Base-by-base conservation (phyloP, 1,140 invertebrate species). In the Lordiphosa clarofinis region DNA sequence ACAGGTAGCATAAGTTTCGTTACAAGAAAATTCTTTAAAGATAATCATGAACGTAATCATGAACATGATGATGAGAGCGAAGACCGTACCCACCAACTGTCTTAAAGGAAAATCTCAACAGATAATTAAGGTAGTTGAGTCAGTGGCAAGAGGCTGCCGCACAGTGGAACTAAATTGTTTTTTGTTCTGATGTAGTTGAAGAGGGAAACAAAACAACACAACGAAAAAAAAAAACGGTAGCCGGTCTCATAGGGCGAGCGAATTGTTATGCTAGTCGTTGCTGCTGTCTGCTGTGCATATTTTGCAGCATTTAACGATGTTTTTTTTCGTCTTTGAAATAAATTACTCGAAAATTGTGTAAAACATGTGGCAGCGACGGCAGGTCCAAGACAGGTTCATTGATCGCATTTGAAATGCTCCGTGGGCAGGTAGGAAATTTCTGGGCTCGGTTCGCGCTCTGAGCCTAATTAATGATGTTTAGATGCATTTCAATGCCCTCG, bases 181-280 rank as follows among this genome's bases (percentile, higher is more conserved):
- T 52, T 48, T 65, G 55, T 61, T 62, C 71, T 13, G 64, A 50
- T 58, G 64, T 67, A 78, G 43, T 15, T 47, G 54, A 43, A 62
- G 53, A 37, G 50, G 43, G 37, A 52, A 44, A 54, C 52, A 39
- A 56, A 46, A 39, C 42, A 11, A 10, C 42, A 11, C 19, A 60
- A 31, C 4, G 56, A 36, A 28, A 44, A 31, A 33, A 55, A 38
- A 61, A 81, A 84, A 84, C 78, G 69, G 78, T 84, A 84, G 78
- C 78, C 24, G 43, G 61, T 61, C 78, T 70, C 78, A 84, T 78
- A 84, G 78, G 78, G 78, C 70, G 78, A 84, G 78, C 78, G 78
- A 78, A 84, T 84, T 84, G 78, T 84, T 82, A 82, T 84, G 73
- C 78, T 81, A 81, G 76, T 81, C 75, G 75, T 81, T 60, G 43